These are phyloP conservation scores for Aphis craccivora DNA, from an alignment of 1,140 invertebrate species.

Conservation along the genomic window DNA sequence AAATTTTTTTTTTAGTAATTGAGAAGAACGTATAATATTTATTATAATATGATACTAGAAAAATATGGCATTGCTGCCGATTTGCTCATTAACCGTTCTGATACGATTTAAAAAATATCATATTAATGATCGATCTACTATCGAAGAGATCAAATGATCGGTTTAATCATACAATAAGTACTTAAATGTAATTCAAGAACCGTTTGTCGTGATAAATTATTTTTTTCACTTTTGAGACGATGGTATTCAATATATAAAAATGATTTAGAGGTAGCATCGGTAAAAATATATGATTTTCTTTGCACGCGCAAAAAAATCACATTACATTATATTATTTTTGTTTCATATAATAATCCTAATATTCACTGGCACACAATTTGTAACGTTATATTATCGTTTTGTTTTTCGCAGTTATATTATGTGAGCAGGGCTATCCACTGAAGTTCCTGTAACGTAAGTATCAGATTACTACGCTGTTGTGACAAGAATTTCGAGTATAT, in stretches of 20 bases:
- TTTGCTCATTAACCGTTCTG: too few species aligned
- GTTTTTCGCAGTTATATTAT: not conserved
- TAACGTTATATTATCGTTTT: not conserved
- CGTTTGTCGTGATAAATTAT: too few species aligned
- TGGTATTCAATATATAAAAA: too few species aligned
- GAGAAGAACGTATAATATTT: not conserved
- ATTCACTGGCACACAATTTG: not conserved
- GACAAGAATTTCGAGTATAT: not conserved
- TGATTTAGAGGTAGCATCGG: too few species aligned
- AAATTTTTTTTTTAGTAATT: not conserved
- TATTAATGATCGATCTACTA: not conserved
- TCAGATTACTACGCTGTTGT: not conserved
- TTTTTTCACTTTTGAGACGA: too few species aligned
- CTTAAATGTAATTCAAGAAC: too few species aligned
- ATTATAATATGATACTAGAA: not conserved
- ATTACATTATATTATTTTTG: too few species aligned
- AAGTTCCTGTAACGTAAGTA: not conserved
- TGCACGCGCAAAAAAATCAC: too few species aligned
- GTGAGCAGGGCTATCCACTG: not conserved
- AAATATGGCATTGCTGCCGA: not conserved
- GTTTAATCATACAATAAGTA: too few species aligned
- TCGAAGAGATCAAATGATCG: not conserved
- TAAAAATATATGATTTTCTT: too few species aligned
- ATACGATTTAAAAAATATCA: not conserved
- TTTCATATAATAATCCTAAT: too few species aligned